Conservation (phyloP, 1,140 invertebrate genomes). For the Ostrea denselamellosa region DNA sequence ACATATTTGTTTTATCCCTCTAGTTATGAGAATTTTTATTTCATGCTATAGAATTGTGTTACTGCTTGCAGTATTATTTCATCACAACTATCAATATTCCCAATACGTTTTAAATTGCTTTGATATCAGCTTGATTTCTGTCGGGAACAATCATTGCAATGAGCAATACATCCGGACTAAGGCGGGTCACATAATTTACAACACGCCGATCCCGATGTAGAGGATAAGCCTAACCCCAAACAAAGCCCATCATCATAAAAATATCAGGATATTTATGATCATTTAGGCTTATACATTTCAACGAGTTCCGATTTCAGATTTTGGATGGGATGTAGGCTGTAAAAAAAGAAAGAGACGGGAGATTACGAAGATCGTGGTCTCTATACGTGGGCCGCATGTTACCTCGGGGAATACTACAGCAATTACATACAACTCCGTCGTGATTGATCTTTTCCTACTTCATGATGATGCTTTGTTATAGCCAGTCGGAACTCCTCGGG, state of each 20-base stretch:
- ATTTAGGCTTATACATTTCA: slow-evolving; percentile 22
- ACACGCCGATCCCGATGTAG: slow-evolving; percentile 12
- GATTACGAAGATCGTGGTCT: background rate
- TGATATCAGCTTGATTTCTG: slow-evolving; percentile 13
- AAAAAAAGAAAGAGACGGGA: background rate
- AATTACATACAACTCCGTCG: background rate
- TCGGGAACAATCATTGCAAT: slow-evolving; percentile 19
- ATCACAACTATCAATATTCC: background rate
- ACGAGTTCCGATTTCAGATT: slow-evolving; percentile 1
- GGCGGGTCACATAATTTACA: slow-evolving; percentile 23
- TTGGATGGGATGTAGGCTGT: slow-evolving; percentile 26
- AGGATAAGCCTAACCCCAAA: background rate
- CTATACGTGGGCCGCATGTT: background rate
- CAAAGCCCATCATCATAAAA: slow-evolving; percentile 32
- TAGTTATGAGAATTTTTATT: background rate
- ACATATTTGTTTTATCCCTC: background rate
- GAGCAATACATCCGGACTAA: slow-evolving; percentile 24
- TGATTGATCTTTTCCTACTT: background rate
- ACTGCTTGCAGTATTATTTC: slow-evolving; percentile 21
- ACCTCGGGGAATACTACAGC: background rate
- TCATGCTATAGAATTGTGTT: background rate
- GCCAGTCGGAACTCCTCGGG: background rate
- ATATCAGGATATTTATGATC: slow-evolving; percentile 4
- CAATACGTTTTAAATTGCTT: background rate
- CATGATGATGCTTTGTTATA: background rate